Base-by-base conservation (phyloP, 1,140 invertebrate genomes). In the Cepaea nemoralis region DNA sequence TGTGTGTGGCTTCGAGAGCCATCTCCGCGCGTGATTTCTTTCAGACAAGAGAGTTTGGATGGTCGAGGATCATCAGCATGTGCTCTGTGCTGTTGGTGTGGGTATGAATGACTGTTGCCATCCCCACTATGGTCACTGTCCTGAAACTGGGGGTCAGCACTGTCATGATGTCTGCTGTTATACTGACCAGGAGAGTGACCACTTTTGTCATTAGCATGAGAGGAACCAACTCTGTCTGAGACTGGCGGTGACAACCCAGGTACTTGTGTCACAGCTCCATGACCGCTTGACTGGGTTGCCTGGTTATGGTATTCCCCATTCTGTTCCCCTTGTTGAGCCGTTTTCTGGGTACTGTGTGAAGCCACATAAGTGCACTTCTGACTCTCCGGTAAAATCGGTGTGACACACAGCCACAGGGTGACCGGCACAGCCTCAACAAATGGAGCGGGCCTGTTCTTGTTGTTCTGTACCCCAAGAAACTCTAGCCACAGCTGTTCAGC, bases 351-450 rank as follows among this genome's bases (percentile, higher is more conserved):
- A n/a, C 24, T 70, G 6, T n/a, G 3, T 10, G 67, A 14, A n/a
- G n/a, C n/a, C n/a, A n/a, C n/a, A n/a, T n/a, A n/a, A n/a, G n/a
- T n/a, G n/a, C 35, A 39, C 24, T 70, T n/a, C 5, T 37, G 69
- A n/a, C 19, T 22, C 35, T 40, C n/a, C 10, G 70, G 10, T 12
- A 48, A 27, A 50, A 14, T 73, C 22, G 48, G 42, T 37, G 77
- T 74, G 55, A 74, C 45, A 35, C 82, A 82, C 86, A 93, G 82
- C 97, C 97, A 98, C 35, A 96, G 86, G 0, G 96, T 96, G 19
- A 98, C 89, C 0, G 97, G 97, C 85, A 98, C 95, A 1, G 97
- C 96, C 89, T 98, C 97, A 12, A 98, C 91, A 90, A 98, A 95
- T 1, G 97, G 95, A 48, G 96, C 94, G 0, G 96, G 94, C 85